phyloP scores from a whole-genome alignment of 2,113 vertebrate genomes.

The Condylura cristata region DNA sequence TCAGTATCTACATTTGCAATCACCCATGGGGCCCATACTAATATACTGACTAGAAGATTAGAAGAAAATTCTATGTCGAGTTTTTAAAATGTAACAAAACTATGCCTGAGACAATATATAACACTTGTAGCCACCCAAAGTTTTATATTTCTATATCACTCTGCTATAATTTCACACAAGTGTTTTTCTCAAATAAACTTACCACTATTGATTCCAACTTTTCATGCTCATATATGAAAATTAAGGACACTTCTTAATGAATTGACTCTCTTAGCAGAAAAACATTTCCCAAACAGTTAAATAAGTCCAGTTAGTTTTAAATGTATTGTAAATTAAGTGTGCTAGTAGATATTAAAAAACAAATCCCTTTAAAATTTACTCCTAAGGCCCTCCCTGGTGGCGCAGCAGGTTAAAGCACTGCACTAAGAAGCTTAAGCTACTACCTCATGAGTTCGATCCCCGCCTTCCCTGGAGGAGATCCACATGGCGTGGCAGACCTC shows the following conservation, averaged over 20 bases:
- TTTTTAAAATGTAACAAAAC: neutral
- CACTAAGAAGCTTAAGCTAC: too few relatives aligned
- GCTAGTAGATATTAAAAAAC: neutral
- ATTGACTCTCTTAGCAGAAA: neutral
- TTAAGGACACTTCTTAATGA: neutral
- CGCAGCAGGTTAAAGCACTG: too few relatives aligned
- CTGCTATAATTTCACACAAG: neutral
- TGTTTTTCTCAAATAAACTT: neutral
- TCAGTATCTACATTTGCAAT: neutral
- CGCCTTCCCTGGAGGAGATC: too few relatives aligned
- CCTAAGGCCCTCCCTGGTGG: too few relatives aligned
- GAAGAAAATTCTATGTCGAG: neutral
- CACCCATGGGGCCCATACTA: neutral
- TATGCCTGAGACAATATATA: neutral
- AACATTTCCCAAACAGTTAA: neutral
- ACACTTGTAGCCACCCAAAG: neutral
- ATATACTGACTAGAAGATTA: neutral
- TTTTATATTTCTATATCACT: neutral
- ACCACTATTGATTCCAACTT: neutral
- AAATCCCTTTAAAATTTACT: neutral
- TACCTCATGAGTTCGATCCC: too few relatives aligned
- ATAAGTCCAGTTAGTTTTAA: neutral
- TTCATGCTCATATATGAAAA: neutral
- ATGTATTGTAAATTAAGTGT: neutral
- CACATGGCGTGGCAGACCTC: too few relatives aligned